These are phyloP conservation scores for Myxocyprinus asiaticus DNA, from an alignment of 2,113 vertebrate species.

Conservation along the genomic window DNA sequence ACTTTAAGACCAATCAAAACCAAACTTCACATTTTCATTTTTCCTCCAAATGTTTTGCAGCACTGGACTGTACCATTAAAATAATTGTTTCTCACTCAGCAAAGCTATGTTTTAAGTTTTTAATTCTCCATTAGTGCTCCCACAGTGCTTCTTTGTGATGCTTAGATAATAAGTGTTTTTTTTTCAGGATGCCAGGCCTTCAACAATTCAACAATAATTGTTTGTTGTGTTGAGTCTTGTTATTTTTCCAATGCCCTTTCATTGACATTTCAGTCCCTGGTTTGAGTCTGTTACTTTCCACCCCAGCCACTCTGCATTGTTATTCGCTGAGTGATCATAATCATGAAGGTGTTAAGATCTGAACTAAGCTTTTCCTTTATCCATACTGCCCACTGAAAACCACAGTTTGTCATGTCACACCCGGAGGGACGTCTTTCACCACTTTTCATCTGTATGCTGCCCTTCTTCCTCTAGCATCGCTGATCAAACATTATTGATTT, in stretches of 20 bases:
- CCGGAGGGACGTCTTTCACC: background rate
- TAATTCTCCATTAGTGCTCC: background rate
- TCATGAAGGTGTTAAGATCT: background rate
- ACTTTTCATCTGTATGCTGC: background rate
- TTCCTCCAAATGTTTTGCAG: no score
- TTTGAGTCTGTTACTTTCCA: background rate
- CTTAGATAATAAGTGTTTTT: no score
- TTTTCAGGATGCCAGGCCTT: background rate
- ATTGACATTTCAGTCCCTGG: conserved; percentile 9
- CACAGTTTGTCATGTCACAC: background rate
- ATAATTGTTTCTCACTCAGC: no score
- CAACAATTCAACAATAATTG: background rate
- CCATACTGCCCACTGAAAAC: background rate
- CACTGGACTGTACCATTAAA: no score
- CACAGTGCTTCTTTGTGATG: background rate
- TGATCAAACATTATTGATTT: conserved; percentile 20
- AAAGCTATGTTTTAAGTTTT: background rate
- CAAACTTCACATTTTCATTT: no score
- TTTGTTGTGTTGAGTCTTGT: background rate
- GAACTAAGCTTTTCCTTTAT: background rate
- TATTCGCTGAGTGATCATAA: conserved; percentile 11
- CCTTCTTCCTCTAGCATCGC: conserved; percentile 5
- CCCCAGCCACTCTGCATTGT: conserved; percentile 1
- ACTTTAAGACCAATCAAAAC: no score
- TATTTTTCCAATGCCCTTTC: conserved; percentile 15